These are phyloP conservation scores for Nothoprocta perdicaria DNA, from an alignment of 2,113 vertebrate species.

Conservation along the genomic window DNA sequence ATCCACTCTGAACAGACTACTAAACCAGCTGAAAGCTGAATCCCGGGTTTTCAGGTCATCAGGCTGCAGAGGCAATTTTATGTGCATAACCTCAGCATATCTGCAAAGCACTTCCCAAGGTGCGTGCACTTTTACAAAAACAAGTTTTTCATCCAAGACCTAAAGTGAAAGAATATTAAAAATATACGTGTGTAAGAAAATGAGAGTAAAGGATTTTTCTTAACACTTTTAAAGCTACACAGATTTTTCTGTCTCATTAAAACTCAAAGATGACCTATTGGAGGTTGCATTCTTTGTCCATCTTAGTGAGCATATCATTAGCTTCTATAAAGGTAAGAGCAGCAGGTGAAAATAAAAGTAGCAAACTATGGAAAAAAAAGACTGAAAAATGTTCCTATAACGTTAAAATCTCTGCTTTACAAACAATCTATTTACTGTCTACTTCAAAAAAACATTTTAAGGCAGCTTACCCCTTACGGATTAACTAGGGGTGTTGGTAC, in stretches of 20 bases:
- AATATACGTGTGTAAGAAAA: not conserved
- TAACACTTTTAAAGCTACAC: not conserved
- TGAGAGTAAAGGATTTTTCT: not conserved
- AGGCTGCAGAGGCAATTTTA: slow-evolving; percentile 88
- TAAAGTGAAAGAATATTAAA: slow-evolving; percentile 56
- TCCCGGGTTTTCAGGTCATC: slow-evolving; percentile 80
- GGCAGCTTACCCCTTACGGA: accelerated
- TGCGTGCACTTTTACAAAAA: slow-evolving; percentile 91
- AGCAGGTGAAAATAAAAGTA: not conserved
- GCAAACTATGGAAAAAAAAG: not conserved
- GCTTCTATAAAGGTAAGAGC: not conserved
- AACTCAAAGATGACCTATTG: not conserved
- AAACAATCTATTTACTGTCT: not conserved
- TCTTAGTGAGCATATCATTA: not conserved
- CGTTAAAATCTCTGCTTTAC: not conserved
- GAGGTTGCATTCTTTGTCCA: not conserved
- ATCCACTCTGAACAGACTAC: slow-evolving; percentile 84
- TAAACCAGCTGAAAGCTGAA: slow-evolving; percentile 85
- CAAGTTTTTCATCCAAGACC: slow-evolving; percentile 84
- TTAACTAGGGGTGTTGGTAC: not conserved
- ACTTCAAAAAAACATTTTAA: not conserved
- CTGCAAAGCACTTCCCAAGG: slow-evolving; percentile 91
- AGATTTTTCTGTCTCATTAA: not conserved
- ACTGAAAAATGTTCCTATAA: not conserved
- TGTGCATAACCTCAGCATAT: slow-evolving; percentile 90